Percentiles rank a stretch among this genome's conserved stretches.
Conservation (phyloP, 1,140 invertebrate species). For the Drosophila novamexicana region DNA sequence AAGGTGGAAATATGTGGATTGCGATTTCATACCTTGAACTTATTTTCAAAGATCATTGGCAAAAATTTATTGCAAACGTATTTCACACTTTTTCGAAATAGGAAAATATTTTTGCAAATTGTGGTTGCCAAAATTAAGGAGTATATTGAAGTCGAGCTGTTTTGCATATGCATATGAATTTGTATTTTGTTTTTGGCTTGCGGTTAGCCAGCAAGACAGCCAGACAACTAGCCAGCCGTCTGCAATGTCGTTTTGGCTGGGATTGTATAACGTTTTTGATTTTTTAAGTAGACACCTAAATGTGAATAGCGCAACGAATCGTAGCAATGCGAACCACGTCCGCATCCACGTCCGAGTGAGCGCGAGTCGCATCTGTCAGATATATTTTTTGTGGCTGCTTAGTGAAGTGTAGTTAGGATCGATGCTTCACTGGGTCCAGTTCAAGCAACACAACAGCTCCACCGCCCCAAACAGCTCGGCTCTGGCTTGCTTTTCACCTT, state of each 20-base stretch:
- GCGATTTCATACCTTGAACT: too few relatives aligned
- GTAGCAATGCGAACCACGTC: slow-evolving; percentile 61
- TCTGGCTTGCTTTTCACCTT: slow-evolving; percentile 74
- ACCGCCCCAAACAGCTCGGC: slow-evolving; percentile 20
- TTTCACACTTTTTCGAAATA: too few relatives aligned
- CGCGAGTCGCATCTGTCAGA: slow-evolving; percentile 79
- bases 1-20: too few relatives aligned
- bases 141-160: slow-evolving; percentile 7
- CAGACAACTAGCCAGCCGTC: slow-evolving; percentile 6
- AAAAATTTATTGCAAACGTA: too few relatives aligned
- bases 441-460: too few relatives aligned
- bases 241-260: slow-evolving; percentile 53
- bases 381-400: slow-evolving; percentile 77
- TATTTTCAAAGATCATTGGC: too few relatives aligned
- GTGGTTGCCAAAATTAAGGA: background rate
- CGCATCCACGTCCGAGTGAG: slow-evolving; percentile 38
- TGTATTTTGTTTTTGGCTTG: slow-evolving; percentile 29
- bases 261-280: slow-evolving; percentile 80
- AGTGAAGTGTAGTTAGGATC: slow-evolving; percentile 80
- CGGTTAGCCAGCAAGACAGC: slow-evolving; percentile 24
- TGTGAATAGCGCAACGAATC: slow-evolving; percentile 82
- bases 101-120: too few relatives aligned
- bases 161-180: background rate
- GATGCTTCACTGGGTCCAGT: slow-evolving; percentile 43
- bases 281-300: slow-evolving; percentile 82